Evolutionary conservation across 2,113 vertebrate species (phyloP), one percentile per base, ranked within the genome.

Genomic region (Podocnemis expansa): DNA sequence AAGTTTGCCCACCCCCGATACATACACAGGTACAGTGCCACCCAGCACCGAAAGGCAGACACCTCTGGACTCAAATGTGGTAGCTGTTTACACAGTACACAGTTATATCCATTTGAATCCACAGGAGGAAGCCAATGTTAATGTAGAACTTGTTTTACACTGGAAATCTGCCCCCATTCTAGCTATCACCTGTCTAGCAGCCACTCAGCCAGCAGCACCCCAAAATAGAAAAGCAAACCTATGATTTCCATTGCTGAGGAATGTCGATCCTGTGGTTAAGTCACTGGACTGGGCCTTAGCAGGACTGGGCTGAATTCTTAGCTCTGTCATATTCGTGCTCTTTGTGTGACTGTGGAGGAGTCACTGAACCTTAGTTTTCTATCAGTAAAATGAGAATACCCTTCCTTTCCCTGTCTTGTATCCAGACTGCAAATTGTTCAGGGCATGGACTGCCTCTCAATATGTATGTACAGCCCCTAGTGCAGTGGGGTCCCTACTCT

Each of bases 1-100:
- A n/a, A n/a, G n/a, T n/a, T n/a, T n/a, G n/a, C n/a, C n/a, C n/a
- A n/a, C n/a, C n/a, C n/a, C n/a, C n/a, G n/a, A 89, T 5, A 14
- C 76, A 90, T n/a, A 6, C 4, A 0, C 0, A 14, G 83, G 84
- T 17, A 1, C 52, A 0, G 43, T 0, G 27, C 67, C 84, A 89
- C 41, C 58, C 81, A 83, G 67, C 34, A 78, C 56, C 41, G 93
- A 47, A 52, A 9, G 0, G 60, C 86, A 1, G 84, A 85, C 21
- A 1, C 86, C 67, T 67, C 47, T 5, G 88, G 49, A 82, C 78
- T 51, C 45, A 2, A 1, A 2, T 0, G 5, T 87, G 14, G 31
- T 49, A 3, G 29, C 41, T 76, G 12, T 45, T 76, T 45, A 27
- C 63, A 76, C 73, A 76, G 25, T 10, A 67, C 63, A 67, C 31